These are phyloP conservation scores for Clarias fuscus DNA, from an alignment of 2,797 vertebrate genomes.

Conservation along the genomic window DNA sequence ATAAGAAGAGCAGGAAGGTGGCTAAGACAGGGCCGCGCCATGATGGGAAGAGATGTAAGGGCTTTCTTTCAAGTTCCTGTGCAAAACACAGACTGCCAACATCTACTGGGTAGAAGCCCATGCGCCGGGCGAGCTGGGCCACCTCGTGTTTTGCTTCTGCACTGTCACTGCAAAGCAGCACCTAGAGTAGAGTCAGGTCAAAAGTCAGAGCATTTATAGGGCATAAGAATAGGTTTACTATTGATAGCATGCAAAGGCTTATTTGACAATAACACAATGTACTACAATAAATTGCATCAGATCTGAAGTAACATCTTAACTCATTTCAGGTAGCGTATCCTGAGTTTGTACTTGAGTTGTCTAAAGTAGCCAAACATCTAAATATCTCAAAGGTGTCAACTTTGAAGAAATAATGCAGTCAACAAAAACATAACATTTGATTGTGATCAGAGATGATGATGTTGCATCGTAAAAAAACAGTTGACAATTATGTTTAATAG, in stretches of 20 bases:
- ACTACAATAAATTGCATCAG: not conserved
- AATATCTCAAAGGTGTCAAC: not conserved
- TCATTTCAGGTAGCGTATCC: not conserved
- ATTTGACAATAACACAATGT: not conserved
- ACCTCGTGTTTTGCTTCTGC: slow-evolving; percentile 76
- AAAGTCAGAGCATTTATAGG: not conserved
- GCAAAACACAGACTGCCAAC: slow-evolving; percentile 83
- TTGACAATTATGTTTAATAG: too few species aligned
- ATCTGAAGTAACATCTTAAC: not conserved
- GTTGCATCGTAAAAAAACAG: too few species aligned
- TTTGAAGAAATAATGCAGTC: not conserved
- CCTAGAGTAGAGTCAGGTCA: slow-evolving; percentile 68
- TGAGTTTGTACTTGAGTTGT: not conserved
- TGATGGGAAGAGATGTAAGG: slow-evolving; percentile 84
- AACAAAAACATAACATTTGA: not conserved
- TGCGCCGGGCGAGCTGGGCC: slow-evolving; percentile 75
- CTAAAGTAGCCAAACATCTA: not conserved
- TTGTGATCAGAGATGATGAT: not conserved
- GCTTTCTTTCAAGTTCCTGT: slow-evolving; percentile 83
- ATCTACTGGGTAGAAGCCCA: slow-evolving; percentile 90
- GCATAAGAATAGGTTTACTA: not conserved
- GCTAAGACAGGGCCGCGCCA: slow-evolving; percentile 83
- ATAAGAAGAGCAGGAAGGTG: slow-evolving; percentile 79
- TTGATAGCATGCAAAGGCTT: not conserved
- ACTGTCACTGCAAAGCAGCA: slow-evolving; percentile 86